phyloP scores from a whole-genome alignment of 1,140 invertebrate genomes.

The Lineus longissimus region DNA sequence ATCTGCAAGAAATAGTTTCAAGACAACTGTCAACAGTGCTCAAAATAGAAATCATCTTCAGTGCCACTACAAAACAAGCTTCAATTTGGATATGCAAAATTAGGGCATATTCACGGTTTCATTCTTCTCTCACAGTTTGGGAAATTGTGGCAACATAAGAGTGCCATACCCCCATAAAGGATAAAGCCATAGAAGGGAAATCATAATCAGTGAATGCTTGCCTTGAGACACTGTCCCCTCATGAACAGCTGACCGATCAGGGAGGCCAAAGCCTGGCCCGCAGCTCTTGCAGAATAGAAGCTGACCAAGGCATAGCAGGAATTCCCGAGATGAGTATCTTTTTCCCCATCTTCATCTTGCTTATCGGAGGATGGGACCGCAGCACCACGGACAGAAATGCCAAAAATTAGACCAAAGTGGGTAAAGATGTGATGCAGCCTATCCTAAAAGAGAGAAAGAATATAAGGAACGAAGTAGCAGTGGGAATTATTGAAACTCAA shows the following conservation, averaged over 20 bases:
- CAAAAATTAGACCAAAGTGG: constrained; percentile 31
- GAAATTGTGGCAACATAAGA: too few species aligned
- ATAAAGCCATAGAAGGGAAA: too few species aligned
- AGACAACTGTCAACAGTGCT: too few species aligned
- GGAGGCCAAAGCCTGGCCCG: constrained; percentile 23
- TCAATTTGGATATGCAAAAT: too few species aligned
- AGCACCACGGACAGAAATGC: not conserved
- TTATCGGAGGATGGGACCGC: too few species aligned
- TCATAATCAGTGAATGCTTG: too few species aligned
- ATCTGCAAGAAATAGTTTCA: constrained; percentile 22
- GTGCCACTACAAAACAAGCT: too few species aligned
- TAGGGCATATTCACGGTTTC: too few species aligned
- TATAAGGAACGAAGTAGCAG: not conserved
- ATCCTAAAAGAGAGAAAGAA: constrained; percentile 28
- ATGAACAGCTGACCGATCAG: constrained; percentile 24
- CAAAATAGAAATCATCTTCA: too few species aligned
- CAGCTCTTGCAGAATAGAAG: constrained; percentile 32
- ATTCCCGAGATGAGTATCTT: constrained; percentile 2
- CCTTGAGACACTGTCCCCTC: constrained; percentile 12
- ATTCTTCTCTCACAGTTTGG: too few species aligned
- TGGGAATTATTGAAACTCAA: not conserved
- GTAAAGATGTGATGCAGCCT: constrained; percentile 27
- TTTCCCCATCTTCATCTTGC: too few species aligned
- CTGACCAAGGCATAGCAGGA: constrained; percentile 41
- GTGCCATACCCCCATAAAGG: too few species aligned